Percentiles rank a stretch among this genome's conserved stretches.
phyloP scores from a whole-genome alignment of 1,140 invertebrate genomes.

The Agrypnia vestita region DNA sequence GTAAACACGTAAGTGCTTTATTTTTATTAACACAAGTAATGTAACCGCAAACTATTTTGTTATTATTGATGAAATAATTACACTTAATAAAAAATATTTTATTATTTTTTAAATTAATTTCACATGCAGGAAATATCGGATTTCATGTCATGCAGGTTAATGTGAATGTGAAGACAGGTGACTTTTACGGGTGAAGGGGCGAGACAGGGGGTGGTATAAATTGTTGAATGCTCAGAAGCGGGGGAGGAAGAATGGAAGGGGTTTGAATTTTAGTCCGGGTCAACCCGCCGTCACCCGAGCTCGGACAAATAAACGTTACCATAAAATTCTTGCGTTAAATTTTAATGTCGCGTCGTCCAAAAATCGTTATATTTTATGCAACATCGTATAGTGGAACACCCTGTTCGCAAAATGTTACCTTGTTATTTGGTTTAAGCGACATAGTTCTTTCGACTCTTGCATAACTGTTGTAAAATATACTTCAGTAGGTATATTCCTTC shows the following conservation, averaged over 20 bases:
- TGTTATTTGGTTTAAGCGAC: too few species aligned
- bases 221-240: background rate
- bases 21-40: too few species aligned
- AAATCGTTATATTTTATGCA: slow-evolving; percentile 12
- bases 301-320: slow-evolving; percentile 19
- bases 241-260: background rate
- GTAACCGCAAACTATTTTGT: too few species aligned
- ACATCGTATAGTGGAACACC: too few species aligned
- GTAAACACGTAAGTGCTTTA: too few species aligned
- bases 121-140: background rate
- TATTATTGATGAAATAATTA: too few species aligned
- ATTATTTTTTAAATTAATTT: too few species aligned
- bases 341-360: background rate
- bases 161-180: background rate
- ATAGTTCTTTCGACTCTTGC: too few species aligned
- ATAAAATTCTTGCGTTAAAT: slow-evolving; percentile 1
- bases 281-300: background rate
- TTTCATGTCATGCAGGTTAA: background rate
- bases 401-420: too few species aligned
- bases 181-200: background rate
- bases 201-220: background rate
- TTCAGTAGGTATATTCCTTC: too few species aligned
- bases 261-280: background rate
- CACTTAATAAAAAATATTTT: too few species aligned
- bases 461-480: too few species aligned